Conservation (phyloP, 2,797 vertebrate species). For the Picus viridis region DNA sequence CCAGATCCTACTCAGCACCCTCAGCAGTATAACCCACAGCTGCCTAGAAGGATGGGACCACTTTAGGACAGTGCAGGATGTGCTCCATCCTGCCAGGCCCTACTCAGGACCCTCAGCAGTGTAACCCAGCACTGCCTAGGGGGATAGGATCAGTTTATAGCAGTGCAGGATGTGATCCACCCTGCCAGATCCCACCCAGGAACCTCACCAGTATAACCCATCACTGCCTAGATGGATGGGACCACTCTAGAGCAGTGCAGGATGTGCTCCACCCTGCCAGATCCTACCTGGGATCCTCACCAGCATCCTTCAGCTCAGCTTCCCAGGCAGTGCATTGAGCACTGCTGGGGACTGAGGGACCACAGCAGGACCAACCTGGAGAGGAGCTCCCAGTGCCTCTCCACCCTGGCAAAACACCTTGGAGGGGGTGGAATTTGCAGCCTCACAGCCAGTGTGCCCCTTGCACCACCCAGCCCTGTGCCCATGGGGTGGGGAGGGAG, state of each 20-base stretch:
- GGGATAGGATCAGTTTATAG: accelerated
- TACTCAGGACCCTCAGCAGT: accelerated
- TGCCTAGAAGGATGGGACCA: accelerated
- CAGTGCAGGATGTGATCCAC: neutral
- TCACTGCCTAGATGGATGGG: accelerated
- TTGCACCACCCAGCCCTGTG: too few relatives aligned
- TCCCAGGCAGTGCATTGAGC: accelerated
- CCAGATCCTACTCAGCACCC: too few relatives aligned
- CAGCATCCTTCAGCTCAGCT: accelerated
- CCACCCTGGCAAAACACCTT: too few relatives aligned
- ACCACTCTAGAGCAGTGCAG: accelerated
- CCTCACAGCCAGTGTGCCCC: too few relatives aligned
- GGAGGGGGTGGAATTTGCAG: too few relatives aligned
- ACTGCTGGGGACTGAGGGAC: accelerated
- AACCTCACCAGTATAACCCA: accelerated
- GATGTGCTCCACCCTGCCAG: neutral
- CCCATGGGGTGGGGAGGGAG: neutral
- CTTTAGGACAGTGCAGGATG: accelerated
- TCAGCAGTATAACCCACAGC: too few relatives aligned
- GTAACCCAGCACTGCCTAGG: accelerated
- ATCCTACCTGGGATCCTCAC: neutral
- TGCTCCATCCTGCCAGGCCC: neutral
- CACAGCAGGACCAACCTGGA: neutral
- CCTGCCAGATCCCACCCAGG: neutral
- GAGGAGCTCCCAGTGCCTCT: neutral